Conservation (phyloP, 2,797 vertebrate genomes). For the Crocidura indochinensis region DNA sequence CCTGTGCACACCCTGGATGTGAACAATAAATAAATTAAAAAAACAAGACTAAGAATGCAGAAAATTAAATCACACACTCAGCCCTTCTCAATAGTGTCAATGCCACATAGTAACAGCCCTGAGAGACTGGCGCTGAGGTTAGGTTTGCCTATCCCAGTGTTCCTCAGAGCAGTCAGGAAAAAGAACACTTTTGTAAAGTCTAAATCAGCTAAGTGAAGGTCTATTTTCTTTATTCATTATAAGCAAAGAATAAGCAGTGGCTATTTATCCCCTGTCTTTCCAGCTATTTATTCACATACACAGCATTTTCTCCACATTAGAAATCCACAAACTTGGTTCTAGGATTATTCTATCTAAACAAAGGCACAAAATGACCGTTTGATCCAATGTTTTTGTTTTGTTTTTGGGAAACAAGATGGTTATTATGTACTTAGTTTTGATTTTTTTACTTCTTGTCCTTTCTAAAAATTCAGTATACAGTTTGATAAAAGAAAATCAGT, state of each 20-base stretch:
- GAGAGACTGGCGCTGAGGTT: not conserved
- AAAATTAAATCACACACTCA: not conserved
- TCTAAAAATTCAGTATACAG: not conserved
- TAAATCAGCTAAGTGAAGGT: slow-evolving; percentile 5
- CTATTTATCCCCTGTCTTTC: not conserved
- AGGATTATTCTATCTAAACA: slow-evolving; percentile 39
- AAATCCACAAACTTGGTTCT: slow-evolving; percentile 28
- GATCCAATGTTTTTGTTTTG: not conserved
- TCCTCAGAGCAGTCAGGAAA: not conserved
- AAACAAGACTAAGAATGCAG: not conserved
- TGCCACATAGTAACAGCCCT: not conserved
- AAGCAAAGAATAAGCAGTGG: not conserved
- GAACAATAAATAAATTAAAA: not conserved
- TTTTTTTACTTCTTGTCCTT: not conserved
- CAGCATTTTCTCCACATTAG: slow-evolving; percentile 42
- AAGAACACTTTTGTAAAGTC: not conserved
- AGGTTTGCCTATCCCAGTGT: not conserved
- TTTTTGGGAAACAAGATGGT: not conserved
- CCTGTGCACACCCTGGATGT: not conserved
- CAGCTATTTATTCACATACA: slow-evolving; percentile 15
- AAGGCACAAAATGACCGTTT: not conserved
- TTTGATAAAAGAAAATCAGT: not conserved
- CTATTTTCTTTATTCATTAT: slow-evolving; percentile 48
- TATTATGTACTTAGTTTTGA: not conserved
- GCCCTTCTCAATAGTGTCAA: not conserved